phyloP scores from a whole-genome alignment of 1,140 invertebrate species.

The Phthorimaea operculella region DNA sequence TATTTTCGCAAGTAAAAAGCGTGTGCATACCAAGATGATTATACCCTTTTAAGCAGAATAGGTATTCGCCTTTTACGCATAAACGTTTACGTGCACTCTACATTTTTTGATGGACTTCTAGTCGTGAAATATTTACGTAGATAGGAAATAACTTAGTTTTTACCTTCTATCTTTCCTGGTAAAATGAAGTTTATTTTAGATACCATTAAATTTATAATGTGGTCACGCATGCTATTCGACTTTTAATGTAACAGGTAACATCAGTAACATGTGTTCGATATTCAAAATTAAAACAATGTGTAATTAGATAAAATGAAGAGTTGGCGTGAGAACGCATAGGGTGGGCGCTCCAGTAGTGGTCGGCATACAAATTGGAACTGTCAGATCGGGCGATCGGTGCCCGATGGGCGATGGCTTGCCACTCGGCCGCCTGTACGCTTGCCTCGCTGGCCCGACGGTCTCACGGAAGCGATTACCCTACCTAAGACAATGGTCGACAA shows the following conservation, averaged over 20 bases:
- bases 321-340: constrained; percentile 58
- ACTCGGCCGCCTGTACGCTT: constrained; percentile 13
- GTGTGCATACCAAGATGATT: constrained; percentile 1
- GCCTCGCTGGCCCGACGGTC: constrained; percentile 26
- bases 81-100: neutral
- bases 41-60: neutral
- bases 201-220: constrained; percentile 27
- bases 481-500: constrained; percentile 58
- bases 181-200: no score
- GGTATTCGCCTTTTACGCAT: neutral
- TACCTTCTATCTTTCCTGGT: no score
- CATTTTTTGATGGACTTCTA: neutral
- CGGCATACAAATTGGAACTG: constrained; percentile 63
- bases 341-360: constrained; percentile 40
- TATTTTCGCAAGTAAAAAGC: neutral
- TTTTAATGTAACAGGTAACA: constrained; percentile 37
- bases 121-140: no score
- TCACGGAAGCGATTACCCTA: constrained; percentile 63
- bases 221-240: constrained; percentile 41
- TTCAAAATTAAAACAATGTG: constrained; percentile 51
- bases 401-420: constrained; percentile 19
- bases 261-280: constrained; percentile 50
- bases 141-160: no score
- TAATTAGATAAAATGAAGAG: constrained; percentile 57
- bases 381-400: constrained; percentile 43